Evolutionary conservation across 2,888 invertebrate species (phyloP), one percentile per base, ranked within the genome.

Genomic region (Liodrosophila aerea): DNA sequence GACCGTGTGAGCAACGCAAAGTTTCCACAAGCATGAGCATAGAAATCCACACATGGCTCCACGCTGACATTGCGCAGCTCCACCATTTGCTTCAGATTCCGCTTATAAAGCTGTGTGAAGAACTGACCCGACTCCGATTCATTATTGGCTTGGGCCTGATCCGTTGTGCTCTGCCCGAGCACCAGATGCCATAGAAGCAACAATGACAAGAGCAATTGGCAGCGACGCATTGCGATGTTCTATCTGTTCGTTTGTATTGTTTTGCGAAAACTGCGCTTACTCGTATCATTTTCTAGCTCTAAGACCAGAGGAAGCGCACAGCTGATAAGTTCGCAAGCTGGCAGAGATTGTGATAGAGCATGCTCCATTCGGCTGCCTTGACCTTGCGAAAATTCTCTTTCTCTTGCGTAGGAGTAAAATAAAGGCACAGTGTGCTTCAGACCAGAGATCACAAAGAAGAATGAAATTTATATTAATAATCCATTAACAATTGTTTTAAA

Each of bases 11-110:
- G 27, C 8, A 36, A 39, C 0, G 64, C 49, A 16, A 78, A 85
- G 45, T 83, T 84, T 0, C 85, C 88, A 40, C 88, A 88, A 0
- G 88, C 87, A 65, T 88, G 89, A 0, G 76, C 76, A 57, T 87
- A 88, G 54, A 87, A 88, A 59, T 88, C 76, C 2, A 69, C 76
- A 31, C 88, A 88, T 0, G 89, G 84, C 7, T 83, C 76, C 0
- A 52, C 54, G 7, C 72, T 76, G 1, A 47, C 68, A 49, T 88
- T 85, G 2, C 78, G 49, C 34, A 87, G 60, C 1, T 62, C 53
- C 1, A 77, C 49, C 78, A 89, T 63, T 43, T 80, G 75, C 15
- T 61, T 49, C 0, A 88, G 66, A 63, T 86, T 87, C 1, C 64
- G 63, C 7, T 80, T 84, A 61, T 88, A 88, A 7, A 87, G 62